Base-by-base conservation (phyloP, 1,140 invertebrate genomes). In the Thalassaphorura encarpata region DNA sequence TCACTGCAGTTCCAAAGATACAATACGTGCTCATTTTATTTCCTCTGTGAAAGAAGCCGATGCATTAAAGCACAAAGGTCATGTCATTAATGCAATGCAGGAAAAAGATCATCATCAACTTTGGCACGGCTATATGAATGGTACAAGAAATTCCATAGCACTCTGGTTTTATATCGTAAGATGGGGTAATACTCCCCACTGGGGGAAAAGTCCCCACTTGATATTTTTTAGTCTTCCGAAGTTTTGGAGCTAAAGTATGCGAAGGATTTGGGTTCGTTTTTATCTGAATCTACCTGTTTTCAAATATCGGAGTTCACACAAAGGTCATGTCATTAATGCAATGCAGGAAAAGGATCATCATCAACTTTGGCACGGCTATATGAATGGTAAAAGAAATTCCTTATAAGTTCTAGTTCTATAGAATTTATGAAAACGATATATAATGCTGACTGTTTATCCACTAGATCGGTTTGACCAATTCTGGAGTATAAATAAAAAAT, bases 391-490 rank as follows among this genome's bases (percentile, higher is more conserved):
- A n/a, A n/a, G n/a, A n/a, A n/a, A n/a, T n/a, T n/a, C n/a, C n/a
- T n/a, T n/a, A n/a, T n/a, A n/a, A n/a, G n/a, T n/a, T n/a, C n/a
- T n/a, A n/a, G n/a, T n/a, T n/a, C n/a, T 29, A 31, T 45, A 3
- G 28, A 46, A 24, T 64, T 39, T 26, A 36, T 57, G 19, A 40
- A 45, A 36, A 47, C 21, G 31, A 26, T 54, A 47, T 28, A 42
- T 60, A 50, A 47, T 41, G 56, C 60, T 51, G 54, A 72, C 6
- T 77, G 55, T 71, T n/a, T n/a, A n/a, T n/a, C n/a, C n/a, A n/a
- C n/a, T n/a, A n/a, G 88, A 97, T 70, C 97, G 95, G 75, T 99
- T 98, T 75, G 94, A 99, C 72, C 93, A 97, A 71, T 99, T 99
- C 73, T 98, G 96, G 95, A 83, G 88, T 5, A 84, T 98, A 13